A percentile compares a stretch with the other conserved stretches of the same genome.
phyloP scores from a whole-genome alignment of 2,888 invertebrate species.

The Ellobium chinense region DNA sequence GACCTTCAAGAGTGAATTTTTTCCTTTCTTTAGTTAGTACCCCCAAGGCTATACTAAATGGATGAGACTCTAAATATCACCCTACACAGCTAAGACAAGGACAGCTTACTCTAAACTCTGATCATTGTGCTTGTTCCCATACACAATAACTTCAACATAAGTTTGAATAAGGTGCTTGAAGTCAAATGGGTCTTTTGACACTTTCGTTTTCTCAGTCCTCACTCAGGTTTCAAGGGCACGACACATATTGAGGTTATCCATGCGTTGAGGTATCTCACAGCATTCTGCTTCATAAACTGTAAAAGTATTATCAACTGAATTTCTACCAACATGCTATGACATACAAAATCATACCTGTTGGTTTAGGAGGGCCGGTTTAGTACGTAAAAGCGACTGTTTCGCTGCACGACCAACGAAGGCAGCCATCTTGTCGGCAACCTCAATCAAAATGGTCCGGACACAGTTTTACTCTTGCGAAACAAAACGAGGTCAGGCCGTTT shows the following conservation, averaged over 20 bases:
- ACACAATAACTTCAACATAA: too few relatives aligned
- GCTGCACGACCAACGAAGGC: conserved; percentile 67
- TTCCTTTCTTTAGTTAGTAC: too few relatives aligned
- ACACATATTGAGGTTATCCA: background rate
- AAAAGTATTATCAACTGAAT: background rate
- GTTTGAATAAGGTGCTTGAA: too few relatives aligned
- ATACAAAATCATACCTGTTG: conserved; percentile 51
- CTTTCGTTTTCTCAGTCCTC: too few relatives aligned
- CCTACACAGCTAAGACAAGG: too few relatives aligned
- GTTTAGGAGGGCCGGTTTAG: conserved; percentile 51
- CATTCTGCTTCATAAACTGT: background rate
- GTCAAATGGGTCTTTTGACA: too few relatives aligned
- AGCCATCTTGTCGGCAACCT: conserved; percentile 63
- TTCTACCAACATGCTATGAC: background rate
- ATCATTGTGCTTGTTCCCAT: too few relatives aligned
- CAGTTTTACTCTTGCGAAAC: background rate
- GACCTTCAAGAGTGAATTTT: too few relatives aligned
- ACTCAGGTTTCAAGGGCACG: conserved; percentile 21
- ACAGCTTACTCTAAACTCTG: too few relatives aligned
- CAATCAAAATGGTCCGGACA: background rate
- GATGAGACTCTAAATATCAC: too few relatives aligned
- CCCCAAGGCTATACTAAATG: too few relatives aligned
- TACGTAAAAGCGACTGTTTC: conserved; percentile 67
- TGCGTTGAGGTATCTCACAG: background rate
- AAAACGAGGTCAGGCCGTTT: conserved; percentile 1